A percentile compares a stretch with the other conserved stretches of the same genome.
These are phyloP conservation scores for Sylvia atricapilla DNA, from an alignment of 2,113 vertebrate species.

Conservation along the genomic window DNA sequence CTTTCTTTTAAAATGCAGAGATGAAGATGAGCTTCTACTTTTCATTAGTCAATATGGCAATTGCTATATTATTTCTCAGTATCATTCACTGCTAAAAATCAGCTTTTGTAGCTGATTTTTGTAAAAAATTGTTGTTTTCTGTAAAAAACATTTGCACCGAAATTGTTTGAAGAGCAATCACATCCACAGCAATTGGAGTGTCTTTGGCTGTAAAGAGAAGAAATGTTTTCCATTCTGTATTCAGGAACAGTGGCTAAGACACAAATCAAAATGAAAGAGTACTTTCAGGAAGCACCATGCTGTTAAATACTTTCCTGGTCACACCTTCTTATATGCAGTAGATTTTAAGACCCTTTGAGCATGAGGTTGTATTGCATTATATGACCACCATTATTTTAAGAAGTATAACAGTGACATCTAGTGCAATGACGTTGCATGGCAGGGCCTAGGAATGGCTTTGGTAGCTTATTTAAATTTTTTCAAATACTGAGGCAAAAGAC, in stretches of 20 bases:
- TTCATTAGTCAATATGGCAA: not conserved
- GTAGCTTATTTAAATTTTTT: not conserved
- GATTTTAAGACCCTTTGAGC: not conserved
- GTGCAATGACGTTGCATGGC: not conserved
- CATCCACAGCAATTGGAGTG: not conserved
- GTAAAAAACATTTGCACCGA: not conserved
- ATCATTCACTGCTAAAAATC: not conserved
- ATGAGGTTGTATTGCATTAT: rapidly evolving
- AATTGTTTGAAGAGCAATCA: not conserved
- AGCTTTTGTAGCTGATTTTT: not conserved
- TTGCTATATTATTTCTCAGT: not conserved
- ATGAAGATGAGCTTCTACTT: not conserved
- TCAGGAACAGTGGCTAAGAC: not conserved
- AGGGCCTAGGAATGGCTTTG: not conserved
- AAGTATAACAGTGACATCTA: constrained; percentile 66
- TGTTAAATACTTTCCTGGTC: not conserved
- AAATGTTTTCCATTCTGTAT: not conserved
- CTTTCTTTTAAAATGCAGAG: not conserved
- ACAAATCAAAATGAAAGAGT: not conserved
- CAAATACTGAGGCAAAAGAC: not conserved
- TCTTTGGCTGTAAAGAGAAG: not conserved
- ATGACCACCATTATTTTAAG: not conserved
- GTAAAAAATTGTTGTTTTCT: not conserved
- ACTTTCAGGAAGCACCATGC: not conserved
- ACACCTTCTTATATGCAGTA: not conserved